These are phyloP conservation scores for Synanthedon tipuliformis DNA, from an alignment of 2,888 invertebrate genomes.

Conservation along the genomic window DNA sequence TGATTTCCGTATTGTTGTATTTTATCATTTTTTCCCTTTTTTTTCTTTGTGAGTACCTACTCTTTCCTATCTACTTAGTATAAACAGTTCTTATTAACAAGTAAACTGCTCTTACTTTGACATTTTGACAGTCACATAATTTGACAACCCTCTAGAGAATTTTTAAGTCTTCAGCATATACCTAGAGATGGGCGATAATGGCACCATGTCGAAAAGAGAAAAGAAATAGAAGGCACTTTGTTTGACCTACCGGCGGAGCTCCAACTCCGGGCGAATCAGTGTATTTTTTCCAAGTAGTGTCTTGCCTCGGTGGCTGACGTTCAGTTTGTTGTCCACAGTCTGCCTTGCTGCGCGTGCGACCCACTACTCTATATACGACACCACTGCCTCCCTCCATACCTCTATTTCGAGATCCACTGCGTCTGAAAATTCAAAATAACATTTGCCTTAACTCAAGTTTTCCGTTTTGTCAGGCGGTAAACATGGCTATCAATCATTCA, in stretches of 20 bases:
- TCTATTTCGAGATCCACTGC: conserved; percentile 65
- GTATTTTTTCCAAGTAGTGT: conserved; percentile 74
- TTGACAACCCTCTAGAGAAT: not conserved
- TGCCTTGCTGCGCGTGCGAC: conserved; percentile 57
- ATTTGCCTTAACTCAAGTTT: no score
- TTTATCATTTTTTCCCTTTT: no score
- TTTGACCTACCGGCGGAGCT: conserved; percentile 53
- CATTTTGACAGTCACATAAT: no score
- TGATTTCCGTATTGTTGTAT: no score
- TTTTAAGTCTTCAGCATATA: not conserved
- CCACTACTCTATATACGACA: conserved; percentile 62
- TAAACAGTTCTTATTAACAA: no score
- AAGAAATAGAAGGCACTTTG: not conserved
- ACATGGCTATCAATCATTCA: no score
- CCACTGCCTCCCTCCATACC: conserved; percentile 70
- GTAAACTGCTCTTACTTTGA: no score
- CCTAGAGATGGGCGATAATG: no score
- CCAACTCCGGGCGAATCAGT: conserved; percentile 75
- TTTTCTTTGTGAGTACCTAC: no score
- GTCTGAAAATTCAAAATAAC: conserved; percentile 32
- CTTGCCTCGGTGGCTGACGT: conserved; percentile 51
- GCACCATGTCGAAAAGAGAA: not conserved
- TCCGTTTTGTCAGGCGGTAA: no score
- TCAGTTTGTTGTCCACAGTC: conserved; percentile 67
- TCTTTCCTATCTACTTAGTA: no score